Evolutionary conservation across 1,140 invertebrate species (phyloP), one percentile per base, ranked within the genome.

Genomic region (Zophobas atratus): DNA sequence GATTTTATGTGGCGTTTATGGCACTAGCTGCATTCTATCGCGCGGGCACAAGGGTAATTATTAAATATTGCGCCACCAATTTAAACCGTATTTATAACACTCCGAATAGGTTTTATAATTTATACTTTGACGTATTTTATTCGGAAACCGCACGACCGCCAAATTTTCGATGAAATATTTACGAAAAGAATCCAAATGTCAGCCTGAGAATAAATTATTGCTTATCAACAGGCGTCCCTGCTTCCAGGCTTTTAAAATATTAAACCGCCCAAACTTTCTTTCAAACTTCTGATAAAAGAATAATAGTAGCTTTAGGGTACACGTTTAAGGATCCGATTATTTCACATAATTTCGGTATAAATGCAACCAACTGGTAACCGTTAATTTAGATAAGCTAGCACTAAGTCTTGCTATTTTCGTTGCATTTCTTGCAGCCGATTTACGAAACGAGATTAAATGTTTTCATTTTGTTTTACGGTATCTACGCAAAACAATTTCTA

Each of bases 311-410:
- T 73, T 55, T 55, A 49, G 51, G 51, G 32, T 32, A 56, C 41
- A 51, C 71, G 39, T 73, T 55, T 73, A 73, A 43, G 36, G 41
- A 70, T 6, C 49, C 56, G 71, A 73, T 56, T 73, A 73, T 73
- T 73, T 73, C 71, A 41, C 56, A 73, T 72, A 73, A 55, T 73
- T 73, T 73, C 38, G 36, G 71, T 73, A 20, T 38, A 73, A 73
- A 73, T 48, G 71, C 71, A 55, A 73, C 35, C 55, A 73, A 73
- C 71, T 73, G 49, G 49, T 55, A 73, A 56, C 71, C 49, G 49
- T 73, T 73, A 36, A 73, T 73, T 73, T 73, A 73, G 71, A 73
- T 73, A 73, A 73, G 71, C 71, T 56, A 73, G 43, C 51, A 71
- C 36, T 51, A 51, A 20, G 56, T 51, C 41, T 43, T 67, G 43